phyloP scores from a whole-genome alignment of 2,113 vertebrate species.

The human region DNA sequence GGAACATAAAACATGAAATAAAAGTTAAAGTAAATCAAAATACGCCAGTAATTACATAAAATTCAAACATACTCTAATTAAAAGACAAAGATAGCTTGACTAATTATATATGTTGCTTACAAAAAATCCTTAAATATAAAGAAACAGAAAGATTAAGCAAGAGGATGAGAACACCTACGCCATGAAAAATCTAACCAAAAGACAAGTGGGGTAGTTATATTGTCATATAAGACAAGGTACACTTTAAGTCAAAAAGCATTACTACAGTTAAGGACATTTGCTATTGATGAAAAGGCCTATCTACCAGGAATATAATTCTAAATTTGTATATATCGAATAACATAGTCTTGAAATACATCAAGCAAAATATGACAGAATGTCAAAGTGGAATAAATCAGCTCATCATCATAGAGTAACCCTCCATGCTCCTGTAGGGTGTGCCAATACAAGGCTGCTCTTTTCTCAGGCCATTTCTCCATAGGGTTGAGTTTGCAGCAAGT shows the following conservation, averaged over 20 bases:
- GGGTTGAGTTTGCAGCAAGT: background rate
- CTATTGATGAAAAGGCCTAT: background rate
- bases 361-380: background rate
- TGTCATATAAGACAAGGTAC: background rate
- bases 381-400: background rate
- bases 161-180: background rate
- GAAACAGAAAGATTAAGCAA: background rate
- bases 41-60: background rate
- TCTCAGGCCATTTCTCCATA: background rate
- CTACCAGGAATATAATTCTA: background rate
- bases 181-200: background rate
- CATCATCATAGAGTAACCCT: background rate
- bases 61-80: background rate
- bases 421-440: fast-evolving
- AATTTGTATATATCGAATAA: background rate
- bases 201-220: background rate
- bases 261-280: background rate
- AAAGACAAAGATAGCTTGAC: background rate
- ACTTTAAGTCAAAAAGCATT: background rate
- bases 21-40: background rate
- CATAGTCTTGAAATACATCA: background rate
- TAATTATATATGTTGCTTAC: background rate
- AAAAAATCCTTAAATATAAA: background rate
- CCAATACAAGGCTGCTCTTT: background rate
- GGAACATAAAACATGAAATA: background rate